Evolutionary conservation across 2,888 invertebrate species (phyloP).

Genomic region (Lathronympha strigana): DNA sequence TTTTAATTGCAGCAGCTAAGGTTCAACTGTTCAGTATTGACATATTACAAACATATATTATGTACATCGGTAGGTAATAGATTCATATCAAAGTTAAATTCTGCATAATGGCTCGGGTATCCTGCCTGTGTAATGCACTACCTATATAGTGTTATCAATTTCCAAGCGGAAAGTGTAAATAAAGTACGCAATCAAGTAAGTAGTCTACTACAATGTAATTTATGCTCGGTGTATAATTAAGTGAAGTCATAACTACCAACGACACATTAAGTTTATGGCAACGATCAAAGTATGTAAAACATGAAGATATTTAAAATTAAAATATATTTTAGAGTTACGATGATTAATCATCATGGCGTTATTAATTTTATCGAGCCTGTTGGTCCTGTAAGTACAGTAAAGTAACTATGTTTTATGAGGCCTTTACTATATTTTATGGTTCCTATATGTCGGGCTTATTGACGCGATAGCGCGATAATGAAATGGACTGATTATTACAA

Average conservation of each 20-base stretch:
- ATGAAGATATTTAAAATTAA: conserved; percentile 18
- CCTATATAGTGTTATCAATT: not conserved
- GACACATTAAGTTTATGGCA: conserved; percentile 25
- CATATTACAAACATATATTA: too few species aligned
- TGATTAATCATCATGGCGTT: conserved; percentile 4
- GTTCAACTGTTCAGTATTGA: too few species aligned
- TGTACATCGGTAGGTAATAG: too few species aligned
- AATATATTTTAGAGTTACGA: conserved; percentile 14
- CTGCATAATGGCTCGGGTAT: not conserved
- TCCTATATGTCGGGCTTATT: not conserved
- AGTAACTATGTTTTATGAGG: too few species aligned
- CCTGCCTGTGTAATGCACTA: conserved; percentile 6
- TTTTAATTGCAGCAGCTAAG: too few species aligned
- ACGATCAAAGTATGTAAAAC: conserved; percentile 21
- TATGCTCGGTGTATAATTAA: conserved; percentile 7
- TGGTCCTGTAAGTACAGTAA: too few species aligned
- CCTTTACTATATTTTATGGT: not conserved
- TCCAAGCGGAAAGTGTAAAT: conserved; percentile 20
- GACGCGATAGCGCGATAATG: too few species aligned
- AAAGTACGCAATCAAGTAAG: conserved; percentile 19
- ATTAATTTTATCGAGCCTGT: not conserved
- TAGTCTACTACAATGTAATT: conserved; percentile 30
- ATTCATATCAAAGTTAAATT: not conserved
- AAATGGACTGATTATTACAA: too few species aligned
- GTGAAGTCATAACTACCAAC: conserved; percentile 20